phyloP scores from a whole-genome alignment of 2,113 vertebrate species.

The Salvelinus namaycush region DNA sequence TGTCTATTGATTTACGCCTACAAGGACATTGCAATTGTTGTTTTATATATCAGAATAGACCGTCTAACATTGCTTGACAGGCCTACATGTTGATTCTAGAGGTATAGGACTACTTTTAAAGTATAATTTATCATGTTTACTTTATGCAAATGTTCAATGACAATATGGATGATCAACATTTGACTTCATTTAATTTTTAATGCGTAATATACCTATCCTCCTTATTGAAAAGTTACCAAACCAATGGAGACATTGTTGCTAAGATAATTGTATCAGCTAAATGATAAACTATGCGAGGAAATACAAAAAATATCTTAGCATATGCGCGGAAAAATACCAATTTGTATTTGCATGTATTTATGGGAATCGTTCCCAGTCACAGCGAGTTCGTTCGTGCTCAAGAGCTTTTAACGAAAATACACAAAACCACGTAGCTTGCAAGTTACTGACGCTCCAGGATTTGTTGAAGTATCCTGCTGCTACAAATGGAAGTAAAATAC shows the following conservation, averaged over 20 bases:
- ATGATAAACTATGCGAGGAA: background rate
- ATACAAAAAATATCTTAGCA: conserved; percentile 35
- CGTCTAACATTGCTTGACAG: no score
- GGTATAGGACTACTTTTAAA: no score
- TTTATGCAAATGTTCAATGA: background rate
- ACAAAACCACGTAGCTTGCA: conserved; percentile 78
- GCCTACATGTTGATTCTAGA: no score
- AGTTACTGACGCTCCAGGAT: conserved; percentile 85
- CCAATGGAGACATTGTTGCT: background rate
- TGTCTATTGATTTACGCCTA: background rate
- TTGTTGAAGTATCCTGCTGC: conserved; percentile 81
- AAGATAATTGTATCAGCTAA: background rate
- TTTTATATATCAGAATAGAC: no score
- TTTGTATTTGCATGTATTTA: conserved; percentile 72
- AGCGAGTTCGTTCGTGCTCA: conserved; percentile 85
- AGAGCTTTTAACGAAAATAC: conserved; percentile 74
- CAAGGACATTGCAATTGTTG: background rate
- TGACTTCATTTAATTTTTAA: background rate
- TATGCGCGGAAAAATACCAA: conserved; percentile 52
- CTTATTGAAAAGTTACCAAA: background rate
- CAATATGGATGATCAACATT: background rate
- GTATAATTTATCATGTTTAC: no score
- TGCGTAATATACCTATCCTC: background rate
- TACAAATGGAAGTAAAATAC: conserved; percentile 84
- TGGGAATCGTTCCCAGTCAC: conserved; percentile 59